Evolutionary conservation across 2,113 vertebrate genomes (phyloP).

Genomic region (Nothocercus julius): DNA sequence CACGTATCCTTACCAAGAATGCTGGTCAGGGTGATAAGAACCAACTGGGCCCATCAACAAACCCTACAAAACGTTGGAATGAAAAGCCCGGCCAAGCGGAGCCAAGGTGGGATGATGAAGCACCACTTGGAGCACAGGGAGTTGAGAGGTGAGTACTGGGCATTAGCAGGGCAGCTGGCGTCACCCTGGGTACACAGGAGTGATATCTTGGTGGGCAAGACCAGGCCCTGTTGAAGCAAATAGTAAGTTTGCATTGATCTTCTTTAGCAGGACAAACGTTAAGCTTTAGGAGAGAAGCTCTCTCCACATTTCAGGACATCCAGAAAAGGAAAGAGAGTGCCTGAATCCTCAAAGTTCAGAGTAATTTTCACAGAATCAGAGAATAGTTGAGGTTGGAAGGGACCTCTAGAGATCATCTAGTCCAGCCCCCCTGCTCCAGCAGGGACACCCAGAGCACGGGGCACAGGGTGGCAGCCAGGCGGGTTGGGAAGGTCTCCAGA

Average conservation of each 20-base stretch:
- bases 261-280: background rate
- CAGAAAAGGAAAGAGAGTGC: background rate
- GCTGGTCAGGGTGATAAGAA: background rate
- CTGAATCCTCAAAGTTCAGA: background rate
- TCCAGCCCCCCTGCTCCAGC: too few relatives aligned
- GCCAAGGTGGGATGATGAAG: fast-evolving
- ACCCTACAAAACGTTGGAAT: background rate
- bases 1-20: background rate
- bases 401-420: too few relatives aligned
- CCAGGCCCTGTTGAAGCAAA: background rate
- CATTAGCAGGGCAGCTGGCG: background rate
- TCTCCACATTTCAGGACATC: background rate
- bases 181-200: fast-evolving
- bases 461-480: too few relatives aligned
- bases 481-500: too few relatives aligned
- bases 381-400: too few relatives aligned
- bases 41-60: background rate
- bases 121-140: background rate
- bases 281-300: background rate
- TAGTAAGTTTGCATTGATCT: background rate
- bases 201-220: background rate
- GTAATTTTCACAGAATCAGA: background rate
- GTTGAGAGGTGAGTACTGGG: background rate
- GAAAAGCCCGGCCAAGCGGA: background rate
- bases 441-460: too few relatives aligned